Evolutionary conservation across 2,113 vertebrate species (phyloP), one percentile per base, ranked within the genome.

Genomic region (Brachyistius frenatus): DNA sequence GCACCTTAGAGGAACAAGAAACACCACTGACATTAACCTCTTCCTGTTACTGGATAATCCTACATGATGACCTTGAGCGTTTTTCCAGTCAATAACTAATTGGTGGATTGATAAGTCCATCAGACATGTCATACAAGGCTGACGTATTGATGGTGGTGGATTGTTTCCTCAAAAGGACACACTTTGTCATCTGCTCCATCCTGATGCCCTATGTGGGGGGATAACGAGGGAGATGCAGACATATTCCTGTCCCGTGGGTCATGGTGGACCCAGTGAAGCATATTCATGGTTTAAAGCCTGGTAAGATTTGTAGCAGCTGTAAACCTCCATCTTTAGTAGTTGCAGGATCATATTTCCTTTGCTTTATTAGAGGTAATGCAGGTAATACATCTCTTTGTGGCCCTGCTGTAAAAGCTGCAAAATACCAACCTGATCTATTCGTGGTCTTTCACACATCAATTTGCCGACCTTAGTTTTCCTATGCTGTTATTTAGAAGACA

Each of bases 21-120:
- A 15, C 16, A 16, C 30, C 39, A 36, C 32, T 36, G 32, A 47
- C 66, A 47, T 50, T 49, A 71, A 61, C 47, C 52, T 57, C 61
- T 58, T 3, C 52, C 61, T 0, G 32, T 10, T 3, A 52, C 37
- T 37, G 63, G 53, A 73, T 60, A 54, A 32, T 78, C 31, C 39
- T 14, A 11, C 32, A 50, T 6, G 49, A 62, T 67, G 47, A 85
- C 86, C 87, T 83, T 85, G 53, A 81, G 68, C 54, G 4, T 76
- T 81, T 32, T 73, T 67, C 66, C 30, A 5, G 53, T 80, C 67
- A 74, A 84, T 77, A 75, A 49, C 57, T 11, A 76, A 86, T 83
- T 46, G 50, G 88, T 81, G 78, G 5, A 16, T 62, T 83, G 56
- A 81, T 81, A 64, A 81, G 74, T 87, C 83, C 63, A 74, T 79